Percentiles rank a stretch among this genome's conserved stretches.
phyloP scores from a whole-genome alignment of 2,797 vertebrate genomes.

The Oryzias dopingdopingensis region DNA sequence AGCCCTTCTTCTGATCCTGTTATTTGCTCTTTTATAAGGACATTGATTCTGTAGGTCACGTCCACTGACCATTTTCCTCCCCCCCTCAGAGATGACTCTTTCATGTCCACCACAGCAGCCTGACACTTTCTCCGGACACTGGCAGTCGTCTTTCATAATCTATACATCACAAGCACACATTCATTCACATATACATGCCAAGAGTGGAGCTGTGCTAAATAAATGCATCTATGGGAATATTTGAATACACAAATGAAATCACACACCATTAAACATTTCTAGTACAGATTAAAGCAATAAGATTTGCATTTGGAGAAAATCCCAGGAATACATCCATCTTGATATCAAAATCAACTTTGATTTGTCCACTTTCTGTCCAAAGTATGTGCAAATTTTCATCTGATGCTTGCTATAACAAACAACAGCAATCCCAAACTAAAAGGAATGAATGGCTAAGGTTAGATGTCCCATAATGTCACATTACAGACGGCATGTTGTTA shows the following conservation, averaged over 20 bases:
- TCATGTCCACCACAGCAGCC: conserved; percentile 76
- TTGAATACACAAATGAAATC: conserved; percentile 31
- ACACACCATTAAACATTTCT: conserved; percentile 24
- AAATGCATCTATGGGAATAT: conserved; percentile 16
- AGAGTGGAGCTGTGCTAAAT: conserved; percentile 5
- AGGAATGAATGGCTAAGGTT: no score
- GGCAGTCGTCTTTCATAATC: conserved; percentile 61
- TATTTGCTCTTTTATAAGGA: conserved; percentile 74
- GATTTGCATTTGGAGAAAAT: conserved; percentile 14
- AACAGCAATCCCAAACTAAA: no score
- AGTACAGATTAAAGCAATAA: conserved; percentile 22
- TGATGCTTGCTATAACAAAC: no score
- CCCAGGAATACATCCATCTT: conserved; percentile 2
- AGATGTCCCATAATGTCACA: no score
- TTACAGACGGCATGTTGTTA: no score
- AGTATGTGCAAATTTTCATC: no score
- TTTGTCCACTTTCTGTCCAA: no score
- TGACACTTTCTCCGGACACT: conserved; percentile 67
- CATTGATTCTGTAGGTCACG: conserved; percentile 76
- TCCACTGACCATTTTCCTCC: conserved; percentile 49
- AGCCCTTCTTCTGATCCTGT: conserved; percentile 68
- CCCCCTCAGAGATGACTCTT: conserved; percentile 62
- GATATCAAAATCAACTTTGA: no score
- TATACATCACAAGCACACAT: conserved; percentile 58
- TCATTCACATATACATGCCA: conserved; percentile 23